These are phyloP conservation scores for Paramormyrops hopkinsi DNA, from an alignment of 2,797 vertebrate species.

Conservation along the genomic window DNA sequence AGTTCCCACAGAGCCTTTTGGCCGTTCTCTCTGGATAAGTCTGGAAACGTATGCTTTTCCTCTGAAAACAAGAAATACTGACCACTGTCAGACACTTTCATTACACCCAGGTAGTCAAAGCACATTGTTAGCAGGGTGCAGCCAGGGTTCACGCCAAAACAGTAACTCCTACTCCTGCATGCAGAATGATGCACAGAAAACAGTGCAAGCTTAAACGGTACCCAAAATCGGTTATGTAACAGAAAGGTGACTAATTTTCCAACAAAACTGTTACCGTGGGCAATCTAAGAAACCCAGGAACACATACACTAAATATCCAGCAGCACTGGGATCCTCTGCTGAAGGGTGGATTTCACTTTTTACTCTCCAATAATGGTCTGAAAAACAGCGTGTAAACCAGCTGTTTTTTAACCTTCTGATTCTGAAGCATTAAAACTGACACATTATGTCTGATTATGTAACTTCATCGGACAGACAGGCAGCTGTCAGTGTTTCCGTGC, in stretches of 20 bases:
- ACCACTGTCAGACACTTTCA: background rate
- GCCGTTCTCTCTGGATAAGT: background rate
- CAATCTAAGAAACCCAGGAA: background rate
- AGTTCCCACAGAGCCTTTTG: background rate
- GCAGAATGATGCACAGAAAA: background rate
- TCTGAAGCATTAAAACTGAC: background rate
- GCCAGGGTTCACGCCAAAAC: background rate
- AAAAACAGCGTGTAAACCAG: background rate
- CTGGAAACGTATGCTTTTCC: background rate
- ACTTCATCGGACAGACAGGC: background rate
- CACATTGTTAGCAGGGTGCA: background rate
- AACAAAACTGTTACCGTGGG: background rate
- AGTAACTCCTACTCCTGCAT: background rate
- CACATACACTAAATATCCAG: background rate
- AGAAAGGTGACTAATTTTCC: conserved; percentile 3
- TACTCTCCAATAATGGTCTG: background rate
- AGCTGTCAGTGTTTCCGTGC: background rate
- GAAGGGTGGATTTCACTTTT: background rate
- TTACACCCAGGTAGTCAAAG: background rate
- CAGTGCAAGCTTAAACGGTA: background rate
- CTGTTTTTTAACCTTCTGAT: background rate
- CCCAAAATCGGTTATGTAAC: background rate
- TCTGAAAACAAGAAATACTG: background rate
- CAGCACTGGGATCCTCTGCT: background rate
- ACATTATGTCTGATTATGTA: background rate